Evolutionary conservation across 2,113 vertebrate genomes (phyloP).

Genomic region (Corapipo altera): DNA sequence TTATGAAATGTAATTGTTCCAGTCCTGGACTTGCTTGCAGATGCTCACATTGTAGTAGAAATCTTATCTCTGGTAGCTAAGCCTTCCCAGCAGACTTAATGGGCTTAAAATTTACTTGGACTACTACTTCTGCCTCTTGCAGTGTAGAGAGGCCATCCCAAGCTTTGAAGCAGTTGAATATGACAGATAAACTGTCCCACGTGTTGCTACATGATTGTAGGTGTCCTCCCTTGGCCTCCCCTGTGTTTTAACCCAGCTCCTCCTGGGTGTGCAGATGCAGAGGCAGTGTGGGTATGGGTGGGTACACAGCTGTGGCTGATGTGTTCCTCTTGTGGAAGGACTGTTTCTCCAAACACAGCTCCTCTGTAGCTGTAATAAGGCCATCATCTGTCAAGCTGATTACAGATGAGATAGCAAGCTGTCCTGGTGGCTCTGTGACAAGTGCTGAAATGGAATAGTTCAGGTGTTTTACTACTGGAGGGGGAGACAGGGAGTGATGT

Average conservation of each 20-base stretch:
- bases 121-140: neutral
- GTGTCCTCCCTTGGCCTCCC: neutral
- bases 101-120: neutral
- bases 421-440: neutral
- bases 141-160: neutral
- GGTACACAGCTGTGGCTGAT: fast-evolving
- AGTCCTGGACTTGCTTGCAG: neutral
- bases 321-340: neutral
- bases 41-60: neutral
- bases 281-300: neutral
- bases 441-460: neutral
- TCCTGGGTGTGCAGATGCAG: neutral
- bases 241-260: neutral
- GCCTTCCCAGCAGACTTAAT: neutral
- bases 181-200: neutral
- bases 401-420: neutral
- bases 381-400: neutral
- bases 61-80: neutral
- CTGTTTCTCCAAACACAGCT: neutral
- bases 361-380: neutral
- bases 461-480: neutral
- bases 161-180: neutral
- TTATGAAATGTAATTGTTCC: neutral
- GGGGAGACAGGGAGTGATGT: neutral
- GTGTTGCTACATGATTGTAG: fast-evolving